These are phyloP conservation scores for Leptinotarsa lineolata DNA, from an alignment of 1,140 invertebrate species.

Conservation along the genomic window DNA sequence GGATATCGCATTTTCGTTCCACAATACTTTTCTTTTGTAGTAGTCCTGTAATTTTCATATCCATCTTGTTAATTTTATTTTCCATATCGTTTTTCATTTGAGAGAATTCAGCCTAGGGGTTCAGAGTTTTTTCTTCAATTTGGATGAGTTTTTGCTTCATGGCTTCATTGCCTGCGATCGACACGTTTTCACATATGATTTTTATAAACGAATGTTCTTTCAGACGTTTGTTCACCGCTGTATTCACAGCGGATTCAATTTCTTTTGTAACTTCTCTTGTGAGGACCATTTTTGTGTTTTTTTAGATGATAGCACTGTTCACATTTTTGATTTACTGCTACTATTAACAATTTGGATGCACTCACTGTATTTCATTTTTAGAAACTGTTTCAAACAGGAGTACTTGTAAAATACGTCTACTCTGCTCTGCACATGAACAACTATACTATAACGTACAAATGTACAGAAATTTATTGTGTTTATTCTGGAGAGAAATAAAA, in stretches of 20 bases:
- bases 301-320: slow-evolving; percentile 12
- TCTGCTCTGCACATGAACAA: slow-evolving; percentile 5
- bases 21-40: slow-evolving; percentile 6
- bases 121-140: slow-evolving; percentile 3
- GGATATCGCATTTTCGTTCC: slow-evolving; percentile 2
- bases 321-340: background rate
- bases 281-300: background rate
- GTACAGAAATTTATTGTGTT: too few relatives aligned
- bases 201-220: slow-evolving; percentile 5
- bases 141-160: background rate
- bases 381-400: slow-evolving; percentile 7
- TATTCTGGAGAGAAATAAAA: too few relatives aligned
- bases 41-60: slow-evolving; percentile 9
- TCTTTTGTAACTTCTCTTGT: background rate
- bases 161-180: background rate
- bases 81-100: slow-evolving; percentile 10
- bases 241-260: slow-evolving; percentile 4
- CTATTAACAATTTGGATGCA: slow-evolving; percentile 7
- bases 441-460: too few relatives aligned
- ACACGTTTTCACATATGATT: background rate
- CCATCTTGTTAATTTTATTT: background rate
- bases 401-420: slow-evolving; percentile 2
- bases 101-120: background rate
- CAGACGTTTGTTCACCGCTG: slow-evolving; percentile 1
- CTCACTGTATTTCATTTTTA: background rate